Conservation (phyloP, 2,113 vertebrate species). For the Ascaphus truei region DNA sequence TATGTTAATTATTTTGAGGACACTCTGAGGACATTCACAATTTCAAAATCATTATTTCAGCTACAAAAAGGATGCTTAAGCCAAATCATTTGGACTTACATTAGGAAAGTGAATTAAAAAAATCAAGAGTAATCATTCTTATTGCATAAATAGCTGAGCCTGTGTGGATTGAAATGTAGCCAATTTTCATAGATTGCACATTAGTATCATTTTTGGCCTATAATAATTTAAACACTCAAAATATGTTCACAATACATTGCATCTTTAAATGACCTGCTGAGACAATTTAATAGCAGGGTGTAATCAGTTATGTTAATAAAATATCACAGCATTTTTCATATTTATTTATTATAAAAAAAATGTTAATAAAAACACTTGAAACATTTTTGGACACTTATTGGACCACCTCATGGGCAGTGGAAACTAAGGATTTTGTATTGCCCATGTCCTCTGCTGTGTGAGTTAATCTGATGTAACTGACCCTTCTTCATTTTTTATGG, state of each 20-base stretch:
- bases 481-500: no score
- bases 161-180: background rate
- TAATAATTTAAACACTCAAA: background rate
- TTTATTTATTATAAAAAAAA: background rate
- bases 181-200: background rate
- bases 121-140: background rate
- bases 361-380: slow-evolving; percentile 8
- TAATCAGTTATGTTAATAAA: background rate
- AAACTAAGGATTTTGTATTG: no score
- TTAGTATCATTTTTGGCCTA: background rate
- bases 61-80: background rate
- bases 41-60: background rate
- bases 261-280: background rate
- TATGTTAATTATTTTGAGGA: background rate
- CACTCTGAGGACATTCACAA: background rate
- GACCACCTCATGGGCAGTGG: no score
- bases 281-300: background rate
- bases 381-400: no score
- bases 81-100: background rate
- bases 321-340: background rate
- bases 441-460: no score
- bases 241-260: background rate
- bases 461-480: no score
- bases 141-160: background rate
- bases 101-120: background rate